phyloP scores from a whole-genome alignment of 2,113 vertebrate species.

The Pelodiscus sinensis region DNA sequence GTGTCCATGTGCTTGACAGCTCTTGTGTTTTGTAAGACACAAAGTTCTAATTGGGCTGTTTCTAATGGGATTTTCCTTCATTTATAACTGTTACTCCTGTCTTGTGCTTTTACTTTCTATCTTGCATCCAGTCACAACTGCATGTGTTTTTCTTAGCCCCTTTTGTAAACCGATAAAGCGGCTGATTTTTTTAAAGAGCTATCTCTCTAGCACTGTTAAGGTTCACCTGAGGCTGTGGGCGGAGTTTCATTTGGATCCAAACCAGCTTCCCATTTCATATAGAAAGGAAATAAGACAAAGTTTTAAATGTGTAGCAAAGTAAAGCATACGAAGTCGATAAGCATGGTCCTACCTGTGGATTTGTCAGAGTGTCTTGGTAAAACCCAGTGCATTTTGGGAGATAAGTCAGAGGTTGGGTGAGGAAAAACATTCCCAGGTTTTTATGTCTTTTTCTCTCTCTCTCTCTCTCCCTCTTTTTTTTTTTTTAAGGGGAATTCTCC shows the following conservation, averaged over 20 bases:
- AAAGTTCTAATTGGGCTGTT: not conserved
- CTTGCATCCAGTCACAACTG: slow-evolving; percentile 30
- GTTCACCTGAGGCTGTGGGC: slow-evolving; percentile 25
- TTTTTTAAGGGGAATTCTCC: slow-evolving; percentile 20
- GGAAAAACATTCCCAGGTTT: not conserved
- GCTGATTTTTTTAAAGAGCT: slow-evolving; percentile 10
- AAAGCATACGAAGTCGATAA: not conserved
- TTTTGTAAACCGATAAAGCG: slow-evolving; percentile 28
- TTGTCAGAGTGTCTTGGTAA: not conserved
- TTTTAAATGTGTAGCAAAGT: not conserved
- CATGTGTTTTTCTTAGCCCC: slow-evolving; percentile 50
- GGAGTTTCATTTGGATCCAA: slow-evolving; percentile 19
- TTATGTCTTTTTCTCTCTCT: too few relatives aligned
- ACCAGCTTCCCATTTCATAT: slow-evolving; percentile 23
- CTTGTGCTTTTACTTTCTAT: slow-evolving; percentile 29
- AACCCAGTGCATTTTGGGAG: not conserved
- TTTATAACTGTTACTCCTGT: slow-evolving; percentile 47
- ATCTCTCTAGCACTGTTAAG: not conserved
- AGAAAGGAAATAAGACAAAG: not conserved
- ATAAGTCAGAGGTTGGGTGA: not conserved
- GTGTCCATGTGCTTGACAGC: not conserved
- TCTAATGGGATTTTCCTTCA: slow-evolving; percentile 49
- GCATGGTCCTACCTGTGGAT: not conserved
- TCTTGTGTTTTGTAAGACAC: not conserved
- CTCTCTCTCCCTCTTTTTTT: too few relatives aligned